Conservation (phyloP, 2,888 invertebrate genomes). For the Meghimatium bilineatum region DNA sequence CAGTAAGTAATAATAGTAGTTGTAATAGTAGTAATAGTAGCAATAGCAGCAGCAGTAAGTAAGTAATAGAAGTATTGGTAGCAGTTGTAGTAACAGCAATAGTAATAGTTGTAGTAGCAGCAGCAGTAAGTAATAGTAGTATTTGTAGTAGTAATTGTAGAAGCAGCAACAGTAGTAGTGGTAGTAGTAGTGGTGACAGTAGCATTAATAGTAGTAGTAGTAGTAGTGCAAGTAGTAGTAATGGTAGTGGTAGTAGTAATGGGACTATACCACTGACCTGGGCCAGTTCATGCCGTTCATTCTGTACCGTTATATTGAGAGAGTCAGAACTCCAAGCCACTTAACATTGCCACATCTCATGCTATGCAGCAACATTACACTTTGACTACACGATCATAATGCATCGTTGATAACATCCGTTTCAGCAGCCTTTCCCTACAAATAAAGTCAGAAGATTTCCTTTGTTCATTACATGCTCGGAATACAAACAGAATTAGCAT, state of each 20-base stretch:
- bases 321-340: too few species aligned
- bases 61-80: not conserved
- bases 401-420: too few species aligned
- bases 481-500: too few species aligned
- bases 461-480: too few species aligned
- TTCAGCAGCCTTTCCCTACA: too few species aligned
- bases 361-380: too few species aligned
- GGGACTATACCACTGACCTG: not conserved
- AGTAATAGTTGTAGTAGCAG: slow-evolving; percentile 15
- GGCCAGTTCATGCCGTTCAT: too few species aligned
- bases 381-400: too few species aligned
- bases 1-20: not conserved
- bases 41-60: not conserved
- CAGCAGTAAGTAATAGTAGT: slow-evolving; percentile 19
- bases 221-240: slow-evolving; percentile 21
- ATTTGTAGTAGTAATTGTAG: not conserved
- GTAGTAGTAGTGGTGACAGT: slow-evolving; percentile 7
- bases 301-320: too few species aligned
- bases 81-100: slow-evolving; percentile 13
- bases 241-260: slow-evolving; percentile 16
- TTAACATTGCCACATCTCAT: too few species aligned
- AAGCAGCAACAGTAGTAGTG: not conserved
- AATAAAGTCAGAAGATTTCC: too few species aligned
- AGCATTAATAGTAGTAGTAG: slow-evolving; percentile 30
- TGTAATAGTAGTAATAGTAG: slow-evolving; percentile 15